Evolutionary conservation across 2,113 vertebrate genomes (phyloP), one percentile per base, ranked within the genome.

Genomic region (Mormoops blainvillei): DNA sequence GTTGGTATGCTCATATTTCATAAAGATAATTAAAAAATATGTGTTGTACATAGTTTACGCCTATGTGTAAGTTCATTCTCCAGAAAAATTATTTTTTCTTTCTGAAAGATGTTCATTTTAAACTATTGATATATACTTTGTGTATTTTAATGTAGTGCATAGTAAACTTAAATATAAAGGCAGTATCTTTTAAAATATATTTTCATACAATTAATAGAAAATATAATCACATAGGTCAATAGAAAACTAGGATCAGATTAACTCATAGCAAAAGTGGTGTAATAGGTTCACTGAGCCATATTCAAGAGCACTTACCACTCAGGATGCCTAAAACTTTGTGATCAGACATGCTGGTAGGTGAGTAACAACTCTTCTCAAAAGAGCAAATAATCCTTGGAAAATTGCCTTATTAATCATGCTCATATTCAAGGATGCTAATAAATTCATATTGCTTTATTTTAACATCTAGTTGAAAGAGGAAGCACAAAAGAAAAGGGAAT

Each of bases 51-150:
- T 33, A n/a, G 16, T 71, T 6, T 70, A 7, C 54, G 22, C 33
- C 3, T 71, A 8, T 36, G 31, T 54, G 1, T 92, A 1, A 81
- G 24, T 58, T 14, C 4, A 2, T 61, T 93, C 50, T 89, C 74
- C 54, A 87, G 33, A 95, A 83, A 74, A 28, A n/a, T n/a, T n/a
- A n/a, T n/a, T n/a, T n/a, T n/a, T 78, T n/a, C 77, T 56, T 92
- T 19, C 50, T 63, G 24, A 83, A 82, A 91, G 3, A 38, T 63
- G 7, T 87, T 61, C 67, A 83, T 28, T 78, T 89, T 6, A 52
- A 89, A 48, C 7, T 50, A 33, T 54, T 28, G 7, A 19, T 74
- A 7, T 54, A 54, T 16, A 45, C 7, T 41, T 28, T 54, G 16
- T 54, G 16, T 18, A 50, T 50, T 84, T 76, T 70, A 88, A 88